Base-by-base conservation (phyloP, 2,797 vertebrate species). In the Buphagus erythrorhynchus region DNA sequence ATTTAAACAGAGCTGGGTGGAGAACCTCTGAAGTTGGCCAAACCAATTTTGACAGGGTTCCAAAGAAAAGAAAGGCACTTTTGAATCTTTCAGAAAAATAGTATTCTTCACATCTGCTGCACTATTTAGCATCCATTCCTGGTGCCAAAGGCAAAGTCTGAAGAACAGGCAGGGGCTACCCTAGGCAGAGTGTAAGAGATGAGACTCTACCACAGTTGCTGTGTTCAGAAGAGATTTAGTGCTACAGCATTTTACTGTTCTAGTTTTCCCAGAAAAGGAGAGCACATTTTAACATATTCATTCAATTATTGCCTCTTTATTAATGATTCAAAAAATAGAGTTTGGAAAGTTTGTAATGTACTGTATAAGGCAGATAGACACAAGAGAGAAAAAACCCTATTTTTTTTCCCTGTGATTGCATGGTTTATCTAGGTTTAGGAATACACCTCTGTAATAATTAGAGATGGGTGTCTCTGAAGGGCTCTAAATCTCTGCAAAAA, bases 41-140 rank as follows among this genome's bases (percentile, higher is more conserved):
- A 91, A 72, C 3, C 5, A 33, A 40, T 42, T 79, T 85, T 89
- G 81, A 62, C 38, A 65, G 40, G 10, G 54, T 85, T 91, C 91
- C 89, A 95, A 87, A 69, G 58, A 85, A 92, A 94, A 83, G 15
- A 88, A 93, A 80, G 65, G 8, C 4, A 57, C 13, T 20, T 73
- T 73, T 31, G 13, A 68, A 49, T 49, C n/a, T 75, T 84, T 78
- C 26, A 63, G 62, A 66, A 89, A 84, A 75, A 62, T 5, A 68
- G 4, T 31, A 13, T 63, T 59, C 26, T 86, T 89, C 55, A 68
- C 38, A 72, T 86, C 40, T 87, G 38, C 29, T 81, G 46, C n/a
- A 49, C 18, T 81, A 75, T 61, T 87, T 79, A 66, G 4, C 15
- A 78, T 46, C 24, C 58, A 57, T 74, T 84, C 78, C 31, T 67